These are phyloP conservation scores for Helarctos malayanus DNA, from an alignment of 2,797 vertebrate species.

Conservation along the genomic window DNA sequence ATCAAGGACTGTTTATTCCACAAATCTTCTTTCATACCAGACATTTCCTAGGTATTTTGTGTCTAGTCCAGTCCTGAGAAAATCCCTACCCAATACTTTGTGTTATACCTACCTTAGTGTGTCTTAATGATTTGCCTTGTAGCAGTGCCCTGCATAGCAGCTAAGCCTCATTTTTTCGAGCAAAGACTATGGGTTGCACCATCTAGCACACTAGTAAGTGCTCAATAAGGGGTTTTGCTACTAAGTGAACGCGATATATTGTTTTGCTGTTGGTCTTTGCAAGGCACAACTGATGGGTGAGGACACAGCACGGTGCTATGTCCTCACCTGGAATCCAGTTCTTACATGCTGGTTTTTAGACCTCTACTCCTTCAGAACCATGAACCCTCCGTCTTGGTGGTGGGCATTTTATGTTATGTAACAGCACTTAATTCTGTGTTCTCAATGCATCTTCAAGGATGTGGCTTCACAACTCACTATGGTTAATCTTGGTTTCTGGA, in stretches of 20 bases:
- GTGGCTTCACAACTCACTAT: not conserved
- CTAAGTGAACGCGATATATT: accelerated
- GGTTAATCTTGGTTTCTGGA: not conserved
- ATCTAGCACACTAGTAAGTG: accelerated
- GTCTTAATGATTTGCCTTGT: accelerated
- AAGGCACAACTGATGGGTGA: accelerated
- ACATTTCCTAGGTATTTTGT: accelerated
- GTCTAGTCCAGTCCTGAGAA: too few relatives aligned
- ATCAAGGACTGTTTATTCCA: not conserved
- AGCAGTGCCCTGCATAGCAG: not conserved
- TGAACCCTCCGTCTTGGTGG: too few relatives aligned
- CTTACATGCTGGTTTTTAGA: not conserved
- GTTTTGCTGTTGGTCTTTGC: not conserved
- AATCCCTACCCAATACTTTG: too few relatives aligned
- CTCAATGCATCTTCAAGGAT: not conserved
- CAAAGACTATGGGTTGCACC: accelerated
- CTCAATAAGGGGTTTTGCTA: not conserved
- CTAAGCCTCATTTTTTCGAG: not conserved
- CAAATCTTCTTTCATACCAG: not conserved
- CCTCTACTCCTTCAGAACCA: not conserved
- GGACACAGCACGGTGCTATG: accelerated
- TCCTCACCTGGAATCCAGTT: accelerated
- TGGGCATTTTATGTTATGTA: not conserved
- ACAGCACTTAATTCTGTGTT: not conserved
- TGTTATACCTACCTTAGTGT: accelerated